phyloP scores from a whole-genome alignment of 2,797 vertebrate species.

The Squalus acanthias region DNA sequence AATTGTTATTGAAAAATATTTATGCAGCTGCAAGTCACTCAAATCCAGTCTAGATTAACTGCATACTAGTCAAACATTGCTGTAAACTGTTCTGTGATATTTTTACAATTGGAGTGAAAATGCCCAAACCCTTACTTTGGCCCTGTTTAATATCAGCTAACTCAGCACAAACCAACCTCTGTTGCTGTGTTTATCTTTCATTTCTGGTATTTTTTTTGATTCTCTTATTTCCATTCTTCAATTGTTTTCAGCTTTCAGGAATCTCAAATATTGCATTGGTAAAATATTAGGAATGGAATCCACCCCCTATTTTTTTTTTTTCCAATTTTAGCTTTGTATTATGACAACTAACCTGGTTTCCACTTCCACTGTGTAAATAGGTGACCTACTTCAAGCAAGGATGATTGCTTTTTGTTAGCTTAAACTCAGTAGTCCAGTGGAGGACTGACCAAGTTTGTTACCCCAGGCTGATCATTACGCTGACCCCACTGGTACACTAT shows the following conservation, averaged over 20 bases:
- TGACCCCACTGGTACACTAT: neutral
- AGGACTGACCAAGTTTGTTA: neutral
- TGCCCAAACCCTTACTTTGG: no score
- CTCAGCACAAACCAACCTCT: neutral
- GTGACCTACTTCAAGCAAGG: slow-evolving; percentile 1
- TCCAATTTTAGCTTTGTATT: neutral
- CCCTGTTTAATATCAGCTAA: neutral
- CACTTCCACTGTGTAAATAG: neutral
- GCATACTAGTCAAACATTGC: neutral
- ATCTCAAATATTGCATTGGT: neutral
- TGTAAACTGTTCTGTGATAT: neutral
- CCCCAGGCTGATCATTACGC: neutral
- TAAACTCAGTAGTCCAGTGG: no score
- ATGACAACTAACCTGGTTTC: neutral
- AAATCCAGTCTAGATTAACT: neutral
- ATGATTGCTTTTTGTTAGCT: neutral
- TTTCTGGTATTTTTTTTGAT: neutral
- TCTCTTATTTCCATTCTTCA: neutral
- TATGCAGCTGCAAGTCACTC: neutral
- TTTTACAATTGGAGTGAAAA: neutral
- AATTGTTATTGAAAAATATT: neutral
- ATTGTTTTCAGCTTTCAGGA: neutral
- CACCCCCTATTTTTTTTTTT: neutral
- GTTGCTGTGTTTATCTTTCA: neutral
- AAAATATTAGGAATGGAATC: neutral